phyloP scores from a whole-genome alignment of 2,888 invertebrate genomes.

The Sphaerophoria rueppellii region DNA sequence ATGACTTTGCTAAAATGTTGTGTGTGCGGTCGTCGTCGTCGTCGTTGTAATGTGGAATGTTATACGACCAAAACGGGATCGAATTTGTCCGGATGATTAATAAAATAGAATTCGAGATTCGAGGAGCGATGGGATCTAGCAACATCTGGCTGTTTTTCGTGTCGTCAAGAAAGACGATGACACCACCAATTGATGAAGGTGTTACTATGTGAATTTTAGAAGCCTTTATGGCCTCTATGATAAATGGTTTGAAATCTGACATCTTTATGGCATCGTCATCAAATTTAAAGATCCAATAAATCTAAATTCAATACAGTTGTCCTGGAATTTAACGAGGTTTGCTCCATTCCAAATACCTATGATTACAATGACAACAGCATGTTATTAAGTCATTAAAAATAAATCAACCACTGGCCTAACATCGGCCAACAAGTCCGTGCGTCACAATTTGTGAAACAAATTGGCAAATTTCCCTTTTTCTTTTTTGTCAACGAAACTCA shows the following conservation, averaged over 20 bases:
- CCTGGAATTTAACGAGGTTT: not conserved
- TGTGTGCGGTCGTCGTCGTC: constrained; percentile 24
- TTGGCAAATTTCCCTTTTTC: not conserved
- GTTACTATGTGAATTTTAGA: not conserved
- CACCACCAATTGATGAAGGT: not conserved
- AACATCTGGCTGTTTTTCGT: not conserved
- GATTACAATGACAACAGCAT: not conserved
- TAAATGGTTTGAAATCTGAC: too few relatives aligned
- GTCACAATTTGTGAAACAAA: constrained; percentile 19
- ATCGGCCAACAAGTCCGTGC: constrained; percentile 4
- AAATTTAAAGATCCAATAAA: not conserved
- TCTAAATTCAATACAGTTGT: constrained; percentile 1
- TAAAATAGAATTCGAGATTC: constrained; percentile 38
- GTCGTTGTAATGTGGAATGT: constrained; percentile 58
- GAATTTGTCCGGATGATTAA: constrained; percentile 41
- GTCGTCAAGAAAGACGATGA: not conserved
- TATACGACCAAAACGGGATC: constrained; percentile 47
- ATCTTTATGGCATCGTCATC: too few relatives aligned
- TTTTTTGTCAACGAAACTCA: not conserved
- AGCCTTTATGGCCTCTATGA: too few relatives aligned
- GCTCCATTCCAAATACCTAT: not conserved
- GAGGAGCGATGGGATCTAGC: not conserved
- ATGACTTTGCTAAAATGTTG: constrained; percentile 67
- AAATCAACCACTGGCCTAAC: not conserved
- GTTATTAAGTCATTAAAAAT: constrained; percentile 21